Evolutionary conservation across 2,797 vertebrate species (phyloP).

Genomic region (Notolepis coatsorum): DNA sequence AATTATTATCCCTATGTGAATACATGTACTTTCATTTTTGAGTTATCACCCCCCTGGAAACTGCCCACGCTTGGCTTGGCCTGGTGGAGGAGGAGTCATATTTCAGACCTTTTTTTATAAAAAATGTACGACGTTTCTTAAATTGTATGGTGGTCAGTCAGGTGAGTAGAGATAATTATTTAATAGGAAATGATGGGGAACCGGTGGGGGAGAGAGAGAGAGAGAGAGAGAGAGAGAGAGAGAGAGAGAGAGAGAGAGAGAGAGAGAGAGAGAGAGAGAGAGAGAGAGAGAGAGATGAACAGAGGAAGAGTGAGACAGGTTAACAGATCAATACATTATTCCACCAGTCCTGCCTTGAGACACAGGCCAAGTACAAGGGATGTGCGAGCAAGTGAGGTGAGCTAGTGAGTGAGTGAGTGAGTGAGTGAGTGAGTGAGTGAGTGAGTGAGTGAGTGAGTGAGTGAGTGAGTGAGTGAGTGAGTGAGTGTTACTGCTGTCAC

Average conservation of each 20-base stretch:
- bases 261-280: background rate
- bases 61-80: conserved; percentile 30
- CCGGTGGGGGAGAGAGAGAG: conserved; percentile 1
- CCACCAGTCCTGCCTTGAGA: too few relatives aligned
- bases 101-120: conserved; percentile 36
- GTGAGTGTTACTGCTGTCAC: too few relatives aligned
- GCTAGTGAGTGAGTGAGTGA: too few relatives aligned
- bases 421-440: too few relatives aligned
- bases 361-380: too few relatives aligned
- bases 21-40: background rate
- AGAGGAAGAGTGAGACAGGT: conserved; percentile 50
- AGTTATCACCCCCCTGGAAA: conserved; percentile 7
- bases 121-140: conserved; percentile 30
- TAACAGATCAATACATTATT: conserved; percentile 24
- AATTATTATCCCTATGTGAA: conserved; percentile 19
- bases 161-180: conserved; percentile 37
- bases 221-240: background rate
- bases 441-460: too few relatives aligned
- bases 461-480: too few relatives aligned
- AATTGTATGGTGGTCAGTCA: conserved; percentile 17
- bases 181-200: conserved; percentile 42
- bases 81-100: conserved; percentile 16
- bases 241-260: conserved; percentile 36
- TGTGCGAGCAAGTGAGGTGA: too few relatives aligned
- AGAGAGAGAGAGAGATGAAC: conserved; percentile 39